Conservation (phyloP, 2,113 vertebrate species). For the Plecturocebus donacophilus region DNA sequence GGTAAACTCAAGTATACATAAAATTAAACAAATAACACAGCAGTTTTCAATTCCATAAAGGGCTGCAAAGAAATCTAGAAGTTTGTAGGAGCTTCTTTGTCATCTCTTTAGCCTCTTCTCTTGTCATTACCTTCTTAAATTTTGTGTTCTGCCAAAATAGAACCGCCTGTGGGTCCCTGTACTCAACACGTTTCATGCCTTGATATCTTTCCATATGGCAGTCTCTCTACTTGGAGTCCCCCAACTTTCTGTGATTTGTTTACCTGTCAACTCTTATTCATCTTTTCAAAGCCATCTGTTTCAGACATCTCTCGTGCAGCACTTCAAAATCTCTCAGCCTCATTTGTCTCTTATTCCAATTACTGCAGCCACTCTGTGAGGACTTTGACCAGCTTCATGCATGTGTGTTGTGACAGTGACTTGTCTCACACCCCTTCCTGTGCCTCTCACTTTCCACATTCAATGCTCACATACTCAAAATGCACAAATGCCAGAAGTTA, state of each 20-base stretch:
- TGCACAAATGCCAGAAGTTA: not conserved
- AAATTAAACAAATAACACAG: constrained; percentile 9
- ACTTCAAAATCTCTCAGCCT: not conserved
- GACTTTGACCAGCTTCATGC: not conserved
- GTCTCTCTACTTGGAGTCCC: not conserved
- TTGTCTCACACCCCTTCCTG: rapidly evolving
- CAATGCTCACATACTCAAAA: not conserved
- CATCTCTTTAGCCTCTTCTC: not conserved
- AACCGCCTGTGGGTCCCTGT: not conserved
- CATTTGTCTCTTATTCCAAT: not conserved
- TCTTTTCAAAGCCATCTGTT: not conserved
- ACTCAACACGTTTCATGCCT: not conserved
- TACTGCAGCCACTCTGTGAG: not conserved
- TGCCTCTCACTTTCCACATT: not conserved
- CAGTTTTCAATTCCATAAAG: not conserved
- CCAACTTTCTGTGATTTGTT: not conserved
- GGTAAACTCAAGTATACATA: not conserved
- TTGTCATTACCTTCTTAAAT: not conserved
- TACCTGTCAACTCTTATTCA: not conserved
- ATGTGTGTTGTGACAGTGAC: no score
- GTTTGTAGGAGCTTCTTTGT: not conserved
- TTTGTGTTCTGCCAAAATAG: not conserved
- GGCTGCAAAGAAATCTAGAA: not conserved
- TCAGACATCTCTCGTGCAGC: not conserved
- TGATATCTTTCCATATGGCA: not conserved